These are phyloP conservation scores for Hypomecis atomaria DNA, from an alignment of 2,888 invertebrate species.

Conservation along the genomic window DNA sequence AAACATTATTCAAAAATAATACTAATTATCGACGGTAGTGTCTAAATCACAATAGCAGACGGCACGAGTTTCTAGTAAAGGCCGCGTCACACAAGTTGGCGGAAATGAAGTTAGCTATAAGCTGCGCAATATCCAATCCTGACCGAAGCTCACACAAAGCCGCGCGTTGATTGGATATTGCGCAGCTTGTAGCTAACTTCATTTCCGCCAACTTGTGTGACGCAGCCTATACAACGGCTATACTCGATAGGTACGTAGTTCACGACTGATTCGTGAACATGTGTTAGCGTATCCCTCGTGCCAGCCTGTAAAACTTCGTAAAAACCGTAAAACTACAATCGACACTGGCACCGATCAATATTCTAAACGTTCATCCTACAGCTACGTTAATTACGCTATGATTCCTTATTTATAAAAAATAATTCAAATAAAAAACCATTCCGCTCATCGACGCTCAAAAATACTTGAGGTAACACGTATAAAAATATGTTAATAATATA, in stretches of 20 bases:
- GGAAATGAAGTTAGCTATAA: too few relatives aligned
- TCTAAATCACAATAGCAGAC: constrained; percentile 43
- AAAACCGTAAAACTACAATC: constrained; percentile 33
- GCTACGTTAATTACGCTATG: constrained; percentile 43
- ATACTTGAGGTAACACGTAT: constrained; percentile 39
- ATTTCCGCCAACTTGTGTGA: too few relatives aligned
- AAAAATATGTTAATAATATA: constrained; percentile 37
- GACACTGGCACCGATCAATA: constrained; percentile 43
- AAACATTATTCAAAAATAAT: constrained; percentile 49
- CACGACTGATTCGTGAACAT: not conserved
- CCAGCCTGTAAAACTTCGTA: constrained; percentile 29
- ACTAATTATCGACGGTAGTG: constrained; percentile 49
- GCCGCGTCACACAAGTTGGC: too few relatives aligned
- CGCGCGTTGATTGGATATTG: too few relatives aligned
- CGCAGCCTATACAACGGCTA: too few relatives aligned
- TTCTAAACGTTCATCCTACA: constrained; percentile 43
- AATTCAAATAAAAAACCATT: constrained; percentile 26
- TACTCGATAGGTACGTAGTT: too few relatives aligned
- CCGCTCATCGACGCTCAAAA: constrained; percentile 28
- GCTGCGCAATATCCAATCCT: too few relatives aligned
- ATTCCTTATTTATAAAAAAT: constrained; percentile 34
- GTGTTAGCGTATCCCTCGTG: constrained; percentile 14
- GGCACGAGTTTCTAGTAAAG: constrained; percentile 21
- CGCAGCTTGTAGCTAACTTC: too few relatives aligned
- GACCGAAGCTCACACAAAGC: too few relatives aligned